Base-by-base conservation (phyloP, 1,140 invertebrate species). In the Ridgeia piscesae region DNA sequence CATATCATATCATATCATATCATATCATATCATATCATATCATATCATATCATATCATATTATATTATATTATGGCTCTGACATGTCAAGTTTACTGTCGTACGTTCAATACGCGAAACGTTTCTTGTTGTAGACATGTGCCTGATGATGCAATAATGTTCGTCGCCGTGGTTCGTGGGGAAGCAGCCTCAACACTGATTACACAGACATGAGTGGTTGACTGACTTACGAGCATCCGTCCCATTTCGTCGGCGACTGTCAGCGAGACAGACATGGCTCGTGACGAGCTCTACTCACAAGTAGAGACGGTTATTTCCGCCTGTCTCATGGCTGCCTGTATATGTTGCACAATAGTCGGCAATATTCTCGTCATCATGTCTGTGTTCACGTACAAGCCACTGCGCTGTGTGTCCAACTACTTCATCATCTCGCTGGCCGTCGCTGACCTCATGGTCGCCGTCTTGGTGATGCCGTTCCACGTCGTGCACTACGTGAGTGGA, bases 331-430 rank as follows among this genome's bases (percentile, higher is more conserved):
- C 94, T 21, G 34, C 99, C 94, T 98, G 99, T 48, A 97, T 96
- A 90, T 92, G 99, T 14, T 97, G 98, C 34, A 99, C 98, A 4
- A 97, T 99, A n/a, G 97, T 94, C 33, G 99, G 99, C 33, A 99
- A 99, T 96, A 97, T 98, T 89, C 96, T 99, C 92, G 99, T 99
- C 4, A 99, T 99, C 93, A 96, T 99, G 17, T 98, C 98, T 93
- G 99, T 99, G 11, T 99, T 99, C 95, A 99, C 98, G 6, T 99
- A 99, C 95, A 97, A 98, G 94, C 99, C 99, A 8, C 96, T 99
- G n/a, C 97, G 99, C 92, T 99, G 99, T 93, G 99, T 99, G 0
- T 99, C 99, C 94, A 99, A 99, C 96, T 99, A 99, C 96, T 99
- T 99, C 96, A 98, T 99, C 94, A 98, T 99, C 0, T 99, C 98